Base-by-base conservation (phyloP, 2,888 invertebrate species). In the Eustalomyia histrio region DNA sequence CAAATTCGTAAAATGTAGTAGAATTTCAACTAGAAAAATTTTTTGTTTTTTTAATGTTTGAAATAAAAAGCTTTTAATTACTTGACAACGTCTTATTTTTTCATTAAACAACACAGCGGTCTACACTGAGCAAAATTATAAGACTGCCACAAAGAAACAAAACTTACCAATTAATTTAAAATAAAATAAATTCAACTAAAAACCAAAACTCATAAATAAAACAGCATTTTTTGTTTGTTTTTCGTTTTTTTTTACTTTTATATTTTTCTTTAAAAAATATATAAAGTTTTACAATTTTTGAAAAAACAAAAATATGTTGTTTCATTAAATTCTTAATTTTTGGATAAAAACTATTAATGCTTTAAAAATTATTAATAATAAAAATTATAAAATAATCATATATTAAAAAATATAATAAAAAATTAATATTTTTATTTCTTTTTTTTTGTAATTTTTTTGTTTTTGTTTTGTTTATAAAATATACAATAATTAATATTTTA, bases 181-280 rank as follows among this genome's bases (percentile, higher is more conserved):
- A 60, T 35, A 10, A 79, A 76, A 78, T 33, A 61, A 65, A 73
- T 79, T 78, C 55, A 74, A 39, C 39, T 39, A 12, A 75, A 3
- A n/a, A 76, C 73, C 60, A 78, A 76, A 84, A 79, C 68, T 83
- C 69, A 72, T 82, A 84, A 83, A 83, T 80, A 84, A 80, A 84
- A 85, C 74, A 83, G 71, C 78, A 83, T 83, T 69, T 74, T 75
- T 71, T 76, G 81, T 81, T 74, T 71, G 63, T 83, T 84, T 84
- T 83, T 68, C 76, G 68, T 74, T 83, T 83, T 83, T 83, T 63
- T 79, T 82, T 74, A 61, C 63, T 83, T 83, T 81, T 80, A 83
- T 83, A 69, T 73, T 79, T 73, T 78, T 79, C 63, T 50, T 71
- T 65, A 73, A 82, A 79, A 80, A 79, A 76, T 82, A 78, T 74